These are phyloP conservation scores for Hiodon tergisus DNA, from an alignment of 2,113 vertebrate genomes.

Conservation along the genomic window DNA sequence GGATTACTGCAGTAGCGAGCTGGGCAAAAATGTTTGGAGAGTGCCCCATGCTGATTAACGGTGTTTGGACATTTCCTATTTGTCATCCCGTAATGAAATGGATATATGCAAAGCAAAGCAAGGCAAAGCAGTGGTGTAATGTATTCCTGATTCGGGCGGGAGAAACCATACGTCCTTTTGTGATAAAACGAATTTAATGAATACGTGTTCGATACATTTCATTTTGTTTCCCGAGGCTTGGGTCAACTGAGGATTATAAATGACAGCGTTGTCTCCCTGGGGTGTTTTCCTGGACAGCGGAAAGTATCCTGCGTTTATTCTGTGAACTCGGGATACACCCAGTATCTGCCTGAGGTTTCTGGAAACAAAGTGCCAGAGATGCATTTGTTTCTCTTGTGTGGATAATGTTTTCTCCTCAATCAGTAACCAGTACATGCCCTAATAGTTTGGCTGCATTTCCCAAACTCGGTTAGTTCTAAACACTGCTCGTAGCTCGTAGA, in stretches of 20 bases:
- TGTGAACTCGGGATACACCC: slow-evolving; percentile 1
- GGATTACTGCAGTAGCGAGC: slow-evolving; percentile 17
- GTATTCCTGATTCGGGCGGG: slow-evolving; percentile 3
- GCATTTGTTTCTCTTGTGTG: slow-evolving; percentile 31
- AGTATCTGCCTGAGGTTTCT: slow-evolving; percentile 5
- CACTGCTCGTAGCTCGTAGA: too few relatives aligned
- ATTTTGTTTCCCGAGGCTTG: slow-evolving; percentile 9
- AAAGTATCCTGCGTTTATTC: too few relatives aligned
- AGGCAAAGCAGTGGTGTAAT: not conserved
- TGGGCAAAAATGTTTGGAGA: slow-evolving; percentile 26
- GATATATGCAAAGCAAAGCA: slow-evolving; percentile 15
- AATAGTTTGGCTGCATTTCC: slow-evolving; percentile 49
- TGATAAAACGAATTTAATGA: slow-evolving; percentile 16
- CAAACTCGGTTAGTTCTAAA: too few relatives aligned
- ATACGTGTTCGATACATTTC: slow-evolving; percentile 14
- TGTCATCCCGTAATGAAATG: slow-evolving; percentile 20
- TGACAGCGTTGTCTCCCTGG: too few relatives aligned
- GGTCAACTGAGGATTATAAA: not conserved
- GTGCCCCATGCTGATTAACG: slow-evolving; percentile 14
- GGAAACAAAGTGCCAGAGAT: not conserved
- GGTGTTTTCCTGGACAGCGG: too few relatives aligned
- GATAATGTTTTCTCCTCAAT: slow-evolving; percentile 33
- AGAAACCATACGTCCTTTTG: slow-evolving; percentile 19
- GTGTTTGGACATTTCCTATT: slow-evolving; percentile 18
- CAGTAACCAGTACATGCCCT: slow-evolving; percentile 38